Percentiles rank a stretch among this genome's conserved stretches.
phyloP scores from a whole-genome alignment of 2,888 invertebrate genomes.

The Rotaria macrura region DNA sequence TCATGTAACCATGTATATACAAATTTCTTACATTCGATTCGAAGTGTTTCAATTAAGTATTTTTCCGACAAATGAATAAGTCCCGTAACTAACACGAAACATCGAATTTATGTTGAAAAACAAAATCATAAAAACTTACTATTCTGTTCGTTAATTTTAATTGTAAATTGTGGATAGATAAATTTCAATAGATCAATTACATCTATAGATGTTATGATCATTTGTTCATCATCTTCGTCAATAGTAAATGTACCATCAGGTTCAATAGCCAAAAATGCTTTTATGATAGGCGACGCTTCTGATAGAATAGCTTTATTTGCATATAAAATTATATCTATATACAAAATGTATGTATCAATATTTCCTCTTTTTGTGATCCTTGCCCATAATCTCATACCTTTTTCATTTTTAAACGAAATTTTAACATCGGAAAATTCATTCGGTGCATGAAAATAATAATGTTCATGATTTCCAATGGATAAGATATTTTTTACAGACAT shows the following conservation, averaged over 20 bases:
- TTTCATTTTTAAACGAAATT: slow-evolving; percentile 20
- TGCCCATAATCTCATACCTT: not conserved
- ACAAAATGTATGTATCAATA: too few species aligned
- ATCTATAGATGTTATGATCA: not conserved
- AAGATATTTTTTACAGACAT: too few species aligned
- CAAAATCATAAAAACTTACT: too few species aligned
- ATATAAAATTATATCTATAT: not conserved
- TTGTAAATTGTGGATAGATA: slow-evolving; percentile 16
- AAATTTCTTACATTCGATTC: slow-evolving; percentile 15
- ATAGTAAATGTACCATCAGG: not conserved
- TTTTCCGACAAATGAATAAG: not conserved
- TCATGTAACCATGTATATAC: not conserved
- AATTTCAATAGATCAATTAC: not conserved
- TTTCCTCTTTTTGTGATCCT: too few species aligned
- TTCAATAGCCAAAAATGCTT: slow-evolving; percentile 15
- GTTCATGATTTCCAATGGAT: too few species aligned
- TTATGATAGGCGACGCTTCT: not conserved
- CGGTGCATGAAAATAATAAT: not conserved
- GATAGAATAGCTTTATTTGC: slow-evolving; percentile 19
- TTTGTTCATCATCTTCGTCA: slow-evolving; percentile 15
- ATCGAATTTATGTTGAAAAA: too few species aligned
- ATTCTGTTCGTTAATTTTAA: not conserved
- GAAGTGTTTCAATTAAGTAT: not conserved
- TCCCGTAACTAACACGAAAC: not conserved
- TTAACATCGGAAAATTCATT: slow-evolving; percentile 17